A percentile compares a stretch with the other conserved stretches of the same genome.
Conservation (phyloP, 2,797 vertebrate genomes). For the Micropoecilia bifurca region DNA sequence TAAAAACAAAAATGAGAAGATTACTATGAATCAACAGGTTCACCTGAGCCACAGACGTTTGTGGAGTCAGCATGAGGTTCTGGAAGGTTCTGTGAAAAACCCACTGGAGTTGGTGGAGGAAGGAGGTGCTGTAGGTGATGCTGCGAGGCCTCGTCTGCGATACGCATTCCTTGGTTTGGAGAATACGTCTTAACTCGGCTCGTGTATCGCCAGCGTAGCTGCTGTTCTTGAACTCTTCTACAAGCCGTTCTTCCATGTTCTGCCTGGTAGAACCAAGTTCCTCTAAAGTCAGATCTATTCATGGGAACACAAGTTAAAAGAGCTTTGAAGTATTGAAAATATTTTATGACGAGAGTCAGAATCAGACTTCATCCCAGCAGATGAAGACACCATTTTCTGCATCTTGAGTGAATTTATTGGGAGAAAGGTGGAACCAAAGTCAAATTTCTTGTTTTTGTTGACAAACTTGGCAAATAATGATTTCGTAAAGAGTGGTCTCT, state of each 20-base stretch:
- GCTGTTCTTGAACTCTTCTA: slow-evolving; percentile 84
- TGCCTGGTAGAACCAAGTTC: slow-evolving; percentile 52
- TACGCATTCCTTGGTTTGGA: slow-evolving; percentile 61
- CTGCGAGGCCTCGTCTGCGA: slow-evolving; percentile 55
- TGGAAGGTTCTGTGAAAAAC: slow-evolving; percentile 88
- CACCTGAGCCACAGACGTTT: slow-evolving; percentile 93
- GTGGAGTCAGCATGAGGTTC: slow-evolving; percentile 89
- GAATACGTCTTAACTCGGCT: slow-evolving; percentile 79
- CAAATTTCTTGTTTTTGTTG: neutral
- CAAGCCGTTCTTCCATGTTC: slow-evolving; percentile 82
- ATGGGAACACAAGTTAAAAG: neutral
- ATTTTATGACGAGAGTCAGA: neutral
- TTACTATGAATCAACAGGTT: neutral
- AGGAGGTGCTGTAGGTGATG: slow-evolving; percentile 87
- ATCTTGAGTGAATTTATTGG: too few relatives aligned
- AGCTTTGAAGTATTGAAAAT: neutral
- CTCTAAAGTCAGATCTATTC: slow-evolving; percentile 68
- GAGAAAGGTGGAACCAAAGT: neutral
- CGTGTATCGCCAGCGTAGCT: slow-evolving; percentile 78
- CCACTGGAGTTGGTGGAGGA: slow-evolving; percentile 90
- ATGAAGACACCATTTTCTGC: neutral
- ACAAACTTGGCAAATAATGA: too few relatives aligned
- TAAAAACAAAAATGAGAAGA: neutral
- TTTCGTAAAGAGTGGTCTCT: neutral
- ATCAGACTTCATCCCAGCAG: neutral